Base-by-base conservation (phyloP, 2,888 invertebrate species). In the Neoascia interrupta region DNA sequence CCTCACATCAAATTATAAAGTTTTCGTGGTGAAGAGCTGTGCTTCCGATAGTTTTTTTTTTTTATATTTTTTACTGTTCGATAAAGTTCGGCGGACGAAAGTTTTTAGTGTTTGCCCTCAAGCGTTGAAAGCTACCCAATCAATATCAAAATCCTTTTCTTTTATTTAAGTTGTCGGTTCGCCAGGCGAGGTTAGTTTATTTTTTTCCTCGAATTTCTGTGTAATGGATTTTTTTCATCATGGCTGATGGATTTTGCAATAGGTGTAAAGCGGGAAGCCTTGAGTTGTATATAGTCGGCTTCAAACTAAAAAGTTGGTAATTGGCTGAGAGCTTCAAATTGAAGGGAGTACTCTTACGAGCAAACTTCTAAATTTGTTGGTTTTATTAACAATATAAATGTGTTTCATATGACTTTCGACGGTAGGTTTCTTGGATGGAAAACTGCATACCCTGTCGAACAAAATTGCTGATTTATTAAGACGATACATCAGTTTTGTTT, bases 1-100 rank as follows among this genome's bases (percentile, higher is more conserved):
- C n/a, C 61, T 47, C 69, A 61, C 69, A 61, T 61, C 74, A 61
- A 61, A 63, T 63, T 63, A 69, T 69, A 63, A 69, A 69, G 41
- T 75, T 75, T 69, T 56, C 13, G 8, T n/a, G 13, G 31, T 26
- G 8, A n/a, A n/a, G 8, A n/a, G 3, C 3, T 8, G n/a, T 13
- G 13, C 21, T 10, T n/a, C 2, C 34, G 26, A 43, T 75, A 56
- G 69, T 75, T 63, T 41, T 34, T 47, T n/a, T n/a, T n/a, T n/a
- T n/a, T n/a, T n/a, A n/a, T n/a, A n/a, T n/a, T n/a, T n/a, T n/a
- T n/a, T n/a, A n/a, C n/a, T n/a, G 39, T 31, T 54, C 28, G 49
- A 19, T 21, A 56, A 75, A 75, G 47, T 75, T 75, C 43, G 49
- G 49, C 31, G 8, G 13, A n/a, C n/a, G n/a, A n/a, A 75, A 75